Conservation (phyloP, 2,888 invertebrate genomes). For the Pristionchus fissidentatus region DNA sequence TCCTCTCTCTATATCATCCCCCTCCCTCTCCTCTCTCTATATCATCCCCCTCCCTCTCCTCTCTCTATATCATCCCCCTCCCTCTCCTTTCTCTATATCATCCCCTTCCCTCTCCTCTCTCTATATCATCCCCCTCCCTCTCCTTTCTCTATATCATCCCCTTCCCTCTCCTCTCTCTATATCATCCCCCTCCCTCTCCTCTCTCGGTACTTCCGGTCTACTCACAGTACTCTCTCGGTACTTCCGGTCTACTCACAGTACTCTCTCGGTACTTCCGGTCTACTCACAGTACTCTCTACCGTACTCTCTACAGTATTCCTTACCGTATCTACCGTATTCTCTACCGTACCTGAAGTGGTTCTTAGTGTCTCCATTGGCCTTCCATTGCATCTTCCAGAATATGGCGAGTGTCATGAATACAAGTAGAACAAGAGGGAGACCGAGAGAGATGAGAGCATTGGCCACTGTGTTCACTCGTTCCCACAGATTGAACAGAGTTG, state of each 20-base stretch:
- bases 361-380: conserved; percentile 1
- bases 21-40: too few species aligned
- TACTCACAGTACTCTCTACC: neutral
- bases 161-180: too few species aligned
- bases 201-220: too few species aligned
- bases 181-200: too few species aligned
- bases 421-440: conserved; percentile 70
- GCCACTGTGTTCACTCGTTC: conserved; percentile 69
- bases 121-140: too few species aligned
- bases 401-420: conserved; percentile 70
- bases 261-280: neutral
- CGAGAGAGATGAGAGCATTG: conserved; percentile 67
- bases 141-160: too few species aligned
- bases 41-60: too few species aligned
- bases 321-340: neutral
- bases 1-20: neutral
- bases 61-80: too few species aligned
- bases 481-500: conserved; percentile 57
- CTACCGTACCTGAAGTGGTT: conserved; percentile 1
- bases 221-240: too few species aligned
- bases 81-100: too few species aligned
- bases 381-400: conserved; percentile 32
- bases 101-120: too few species aligned
- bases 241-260: too few species aligned
- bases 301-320: neutral